Percentiles rank a stretch among this genome's conserved stretches.
phyloP scores from a whole-genome alignment of 1,140 invertebrate genomes.

The Cardiocondyla obscurior region DNA sequence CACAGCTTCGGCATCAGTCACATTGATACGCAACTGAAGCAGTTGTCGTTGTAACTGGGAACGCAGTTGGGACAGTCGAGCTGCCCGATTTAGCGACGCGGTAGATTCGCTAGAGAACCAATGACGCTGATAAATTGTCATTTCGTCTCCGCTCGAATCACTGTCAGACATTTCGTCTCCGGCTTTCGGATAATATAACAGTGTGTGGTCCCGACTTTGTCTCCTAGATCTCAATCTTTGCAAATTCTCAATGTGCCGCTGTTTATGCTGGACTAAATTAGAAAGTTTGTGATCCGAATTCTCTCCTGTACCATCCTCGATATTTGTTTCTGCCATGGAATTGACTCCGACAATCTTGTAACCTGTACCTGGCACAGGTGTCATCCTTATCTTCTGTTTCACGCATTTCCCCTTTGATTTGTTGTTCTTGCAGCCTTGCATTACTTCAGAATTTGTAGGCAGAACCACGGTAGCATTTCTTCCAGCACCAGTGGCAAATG shows the following conservation, averaged over 20 bases:
- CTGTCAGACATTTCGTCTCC: conserved; percentile 83
- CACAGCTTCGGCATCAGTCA: conserved; percentile 72
- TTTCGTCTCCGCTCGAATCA: conserved; percentile 81
- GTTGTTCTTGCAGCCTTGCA: conserved; percentile 73
- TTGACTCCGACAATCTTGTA: conserved; percentile 54
- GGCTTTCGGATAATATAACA: conserved; percentile 81
- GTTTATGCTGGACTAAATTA: conserved; percentile 64
- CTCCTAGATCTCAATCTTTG: conserved; percentile 69
- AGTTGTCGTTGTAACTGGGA: conserved; percentile 85
- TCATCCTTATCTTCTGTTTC: conserved; percentile 74
- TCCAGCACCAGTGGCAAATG: conserved; percentile 71
- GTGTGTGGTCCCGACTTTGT: conserved; percentile 79
- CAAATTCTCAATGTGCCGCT: conserved; percentile 68
- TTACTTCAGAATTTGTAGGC: conserved; percentile 73
- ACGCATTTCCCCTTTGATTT: conserved; percentile 78
- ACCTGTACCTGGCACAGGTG: conserved; percentile 43
- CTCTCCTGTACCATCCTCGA: conserved; percentile 31
- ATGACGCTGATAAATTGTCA: conserved; percentile 79
- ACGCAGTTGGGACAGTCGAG: conserved; percentile 83
- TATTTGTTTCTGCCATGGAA: conserved; percentile 35
- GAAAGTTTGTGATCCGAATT: conserved; percentile 67
- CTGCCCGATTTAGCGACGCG: conserved; percentile 77
- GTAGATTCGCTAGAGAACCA: conserved; percentile 79
- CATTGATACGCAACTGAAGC: conserved; percentile 80
- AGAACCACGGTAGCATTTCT: conserved; percentile 73